These are phyloP conservation scores for Gymnoscopelus microlampas DNA, from an alignment of 2,797 vertebrate species.

Conservation along the genomic window DNA sequence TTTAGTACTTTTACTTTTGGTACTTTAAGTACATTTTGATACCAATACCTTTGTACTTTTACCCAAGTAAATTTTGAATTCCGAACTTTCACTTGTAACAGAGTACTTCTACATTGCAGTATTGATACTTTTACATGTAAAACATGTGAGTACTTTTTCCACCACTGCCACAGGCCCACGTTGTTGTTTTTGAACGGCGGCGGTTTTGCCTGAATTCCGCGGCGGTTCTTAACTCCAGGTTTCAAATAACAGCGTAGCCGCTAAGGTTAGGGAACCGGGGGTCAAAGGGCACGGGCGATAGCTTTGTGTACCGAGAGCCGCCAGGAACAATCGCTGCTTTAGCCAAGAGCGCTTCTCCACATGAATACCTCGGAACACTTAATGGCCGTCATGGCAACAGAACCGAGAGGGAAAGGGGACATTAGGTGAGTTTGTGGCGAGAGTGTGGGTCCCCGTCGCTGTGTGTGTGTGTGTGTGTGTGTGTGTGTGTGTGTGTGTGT, in stretches of 20 bases:
- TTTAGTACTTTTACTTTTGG: too few species aligned
- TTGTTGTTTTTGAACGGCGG: slow-evolving; percentile 5
- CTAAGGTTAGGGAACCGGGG: slow-evolving; percentile 35
- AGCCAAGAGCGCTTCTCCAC: slow-evolving; percentile 41
- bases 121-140: too few species aligned
- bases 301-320: slow-evolving; percentile 53
- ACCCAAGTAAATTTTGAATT: too few species aligned
- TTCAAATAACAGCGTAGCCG: slow-evolving; percentile 50
- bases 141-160: too few species aligned
- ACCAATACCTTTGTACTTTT: too few species aligned
- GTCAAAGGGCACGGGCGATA: slow-evolving; percentile 58
- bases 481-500: too few species aligned
- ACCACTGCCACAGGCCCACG: background rate
- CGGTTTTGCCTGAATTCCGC: slow-evolving; percentile 53
- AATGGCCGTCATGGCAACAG: slow-evolving; percentile 67
- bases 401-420: slow-evolving; percentile 44
- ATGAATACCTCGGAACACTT: slow-evolving; percentile 57
- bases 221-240: slow-evolving; percentile 50
- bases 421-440: too few species aligned
- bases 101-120: too few species aligned
- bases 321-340: slow-evolving; percentile 58
- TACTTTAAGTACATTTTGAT: too few species aligned
- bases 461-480: background rate
- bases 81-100: too few species aligned
- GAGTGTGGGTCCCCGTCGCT: background rate